phyloP scores from a whole-genome alignment of 2,113 vertebrate genomes.

The Petaurus breviceps region DNA sequence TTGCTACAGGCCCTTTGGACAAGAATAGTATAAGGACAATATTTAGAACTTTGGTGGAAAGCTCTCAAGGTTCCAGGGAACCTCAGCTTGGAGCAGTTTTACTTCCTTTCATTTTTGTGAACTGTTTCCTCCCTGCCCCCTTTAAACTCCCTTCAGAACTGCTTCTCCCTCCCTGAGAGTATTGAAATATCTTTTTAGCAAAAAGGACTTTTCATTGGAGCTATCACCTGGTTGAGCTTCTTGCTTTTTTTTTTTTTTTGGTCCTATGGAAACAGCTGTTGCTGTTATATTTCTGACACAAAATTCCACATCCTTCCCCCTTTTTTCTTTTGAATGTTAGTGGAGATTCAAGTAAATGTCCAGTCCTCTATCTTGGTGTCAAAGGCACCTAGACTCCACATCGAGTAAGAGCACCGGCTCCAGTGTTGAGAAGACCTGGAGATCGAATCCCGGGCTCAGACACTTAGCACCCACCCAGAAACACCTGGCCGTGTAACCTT shows the following conservation, averaged over 20 bases:
- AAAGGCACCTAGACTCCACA: background rate
- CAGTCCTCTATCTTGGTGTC: background rate
- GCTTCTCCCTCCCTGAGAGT: no score
- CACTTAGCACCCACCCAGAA: no score
- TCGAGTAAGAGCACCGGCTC: no score
- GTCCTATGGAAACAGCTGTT: background rate
- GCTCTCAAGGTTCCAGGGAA: background rate
- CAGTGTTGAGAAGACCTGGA: no score
- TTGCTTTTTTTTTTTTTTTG: background rate
- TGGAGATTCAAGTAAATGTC: no score
- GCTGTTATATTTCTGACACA: background rate
- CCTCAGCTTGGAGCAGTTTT: background rate
- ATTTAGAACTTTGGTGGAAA: background rate
- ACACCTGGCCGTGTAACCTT: no score
- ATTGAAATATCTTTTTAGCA: no score
- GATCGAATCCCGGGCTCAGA: no score
- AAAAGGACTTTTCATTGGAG: background rate
- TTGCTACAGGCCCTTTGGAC: background rate
- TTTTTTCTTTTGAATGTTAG: background rate
- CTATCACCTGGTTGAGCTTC: background rate
- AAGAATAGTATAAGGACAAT: background rate
- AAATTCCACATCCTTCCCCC: background rate
- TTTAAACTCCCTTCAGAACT: no score
- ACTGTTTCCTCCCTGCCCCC: background rate
- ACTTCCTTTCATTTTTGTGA: background rate